These are phyloP conservation scores for Dendrocopos noguchii DNA, from an alignment of 2,113 vertebrate species.

Conservation along the genomic window DNA sequence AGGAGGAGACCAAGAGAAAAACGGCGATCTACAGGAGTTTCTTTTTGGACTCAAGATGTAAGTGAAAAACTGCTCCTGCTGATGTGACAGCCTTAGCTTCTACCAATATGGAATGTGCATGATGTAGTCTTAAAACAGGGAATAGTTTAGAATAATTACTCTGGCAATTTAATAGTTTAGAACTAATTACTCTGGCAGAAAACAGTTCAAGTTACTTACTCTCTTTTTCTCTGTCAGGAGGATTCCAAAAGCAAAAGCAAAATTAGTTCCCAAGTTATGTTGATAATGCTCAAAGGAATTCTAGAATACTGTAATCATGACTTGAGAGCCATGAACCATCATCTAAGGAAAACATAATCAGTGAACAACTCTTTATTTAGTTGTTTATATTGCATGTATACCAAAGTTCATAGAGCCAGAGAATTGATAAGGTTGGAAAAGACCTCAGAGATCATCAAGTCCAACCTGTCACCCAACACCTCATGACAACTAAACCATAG, in stretches of 20 bases:
- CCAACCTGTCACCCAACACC: too few species aligned
- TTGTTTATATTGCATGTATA: background rate
- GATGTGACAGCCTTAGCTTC: background rate
- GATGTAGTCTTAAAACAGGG: background rate
- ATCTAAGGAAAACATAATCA: background rate
- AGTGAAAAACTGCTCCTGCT: slow-evolving; percentile 40
- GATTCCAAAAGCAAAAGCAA: background rate
- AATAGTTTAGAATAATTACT: background rate
- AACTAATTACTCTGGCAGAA: background rate
- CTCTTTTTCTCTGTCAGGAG: background rate
- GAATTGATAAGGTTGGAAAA: too few species aligned
- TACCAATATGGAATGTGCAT: background rate
- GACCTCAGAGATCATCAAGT: too few species aligned
- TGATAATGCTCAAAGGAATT: background rate
- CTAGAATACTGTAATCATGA: background rate
- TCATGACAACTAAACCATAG: too few species aligned
- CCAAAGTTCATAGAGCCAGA: background rate
- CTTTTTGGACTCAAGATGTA: slow-evolving; percentile 94
- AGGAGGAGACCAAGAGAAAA: slow-evolving; percentile 95
- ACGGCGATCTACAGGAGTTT: slow-evolving; percentile 93
- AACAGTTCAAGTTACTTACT: background rate
- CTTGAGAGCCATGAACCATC: background rate
- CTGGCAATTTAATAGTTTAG: background rate
- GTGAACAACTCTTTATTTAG: background rate
- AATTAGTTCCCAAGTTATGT: background rate